phyloP scores from a whole-genome alignment of 2,113 vertebrate genomes.

The Apodemus speciosus region DNA sequence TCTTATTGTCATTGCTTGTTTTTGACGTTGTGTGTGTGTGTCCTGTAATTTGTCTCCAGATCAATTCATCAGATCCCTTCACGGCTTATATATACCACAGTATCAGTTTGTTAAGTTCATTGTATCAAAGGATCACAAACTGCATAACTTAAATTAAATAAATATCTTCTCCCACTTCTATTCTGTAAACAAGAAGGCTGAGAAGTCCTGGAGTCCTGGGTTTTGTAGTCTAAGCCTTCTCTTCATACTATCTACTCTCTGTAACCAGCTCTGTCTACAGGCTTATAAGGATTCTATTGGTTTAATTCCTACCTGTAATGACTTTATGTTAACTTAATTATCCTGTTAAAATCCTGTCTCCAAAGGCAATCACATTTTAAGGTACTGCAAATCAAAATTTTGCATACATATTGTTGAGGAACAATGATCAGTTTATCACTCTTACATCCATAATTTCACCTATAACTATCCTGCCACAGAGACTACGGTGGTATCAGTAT shows the following conservation, averaged over 20 bases:
- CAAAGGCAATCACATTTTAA: not conserved
- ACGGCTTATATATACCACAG: not conserved
- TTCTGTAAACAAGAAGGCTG: not conserved
- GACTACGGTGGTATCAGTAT: not conserved
- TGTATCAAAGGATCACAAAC: not conserved
- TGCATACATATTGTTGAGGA: not conserved
- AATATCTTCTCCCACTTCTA: not conserved
- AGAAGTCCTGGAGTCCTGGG: not conserved
- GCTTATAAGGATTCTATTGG: not conserved
- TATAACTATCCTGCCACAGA: not conserved
- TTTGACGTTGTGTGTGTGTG: not conserved
- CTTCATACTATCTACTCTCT: not conserved
- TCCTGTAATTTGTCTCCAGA: not conserved
- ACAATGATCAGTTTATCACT: not conserved
- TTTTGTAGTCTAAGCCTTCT: not conserved
- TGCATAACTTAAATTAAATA: not conserved
- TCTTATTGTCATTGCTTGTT: not conserved
- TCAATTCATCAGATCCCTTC: not conserved
- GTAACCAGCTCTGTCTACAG: not conserved
- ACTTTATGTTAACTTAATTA: slow-evolving; percentile 20
- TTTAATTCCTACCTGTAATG: not conserved
- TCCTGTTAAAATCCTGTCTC: not conserved
- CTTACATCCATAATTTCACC: not conserved
- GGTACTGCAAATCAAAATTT: not conserved
- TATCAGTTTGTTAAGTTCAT: not conserved